Conservation (phyloP, 2,113 vertebrate genomes). For the Alligator sinensis region DNA sequence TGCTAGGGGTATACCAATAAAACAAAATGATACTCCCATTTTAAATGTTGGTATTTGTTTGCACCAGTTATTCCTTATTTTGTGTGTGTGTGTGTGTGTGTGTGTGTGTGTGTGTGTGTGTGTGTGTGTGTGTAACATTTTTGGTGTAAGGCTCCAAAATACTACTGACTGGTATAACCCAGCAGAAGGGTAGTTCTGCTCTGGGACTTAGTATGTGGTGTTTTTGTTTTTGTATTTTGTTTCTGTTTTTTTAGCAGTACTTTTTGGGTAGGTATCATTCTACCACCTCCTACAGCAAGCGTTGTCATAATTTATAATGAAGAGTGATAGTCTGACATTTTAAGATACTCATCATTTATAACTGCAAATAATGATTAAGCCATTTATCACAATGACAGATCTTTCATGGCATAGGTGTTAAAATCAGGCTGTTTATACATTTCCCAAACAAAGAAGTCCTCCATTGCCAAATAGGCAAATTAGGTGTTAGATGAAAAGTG, state of each 20-base stretch:
- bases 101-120: too few species aligned
- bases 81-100: too few species aligned
- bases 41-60: background rate
- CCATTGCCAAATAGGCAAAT: background rate
- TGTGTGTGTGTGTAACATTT: background rate
- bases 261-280: background rate
- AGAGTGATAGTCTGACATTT: slow-evolving; percentile 51
- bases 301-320: slow-evolving; percentile 26
- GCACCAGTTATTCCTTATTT: background rate
- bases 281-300: background rate
- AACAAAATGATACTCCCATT: background rate
- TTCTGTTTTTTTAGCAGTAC: background rate
- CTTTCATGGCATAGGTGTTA: slow-evolving; percentile 44
- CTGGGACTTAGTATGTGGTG: background rate
- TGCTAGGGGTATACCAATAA: background rate
- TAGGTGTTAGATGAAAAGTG: background rate
- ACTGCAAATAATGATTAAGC: slow-evolving; percentile 30
- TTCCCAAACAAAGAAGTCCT: slow-evolving; percentile 14
- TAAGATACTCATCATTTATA: background rate
- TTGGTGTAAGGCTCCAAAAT: background rate
- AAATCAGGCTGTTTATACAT: slow-evolving; percentile 23
- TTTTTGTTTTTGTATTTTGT: too few species aligned
- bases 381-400: slow-evolving; percentile 48
- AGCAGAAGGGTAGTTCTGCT: background rate
- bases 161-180: background rate